A percentile compares a stretch with the other conserved stretches of the same genome.
Conservation (phyloP, 1,140 invertebrate species). For the Drosophila grimshawi region DNA sequence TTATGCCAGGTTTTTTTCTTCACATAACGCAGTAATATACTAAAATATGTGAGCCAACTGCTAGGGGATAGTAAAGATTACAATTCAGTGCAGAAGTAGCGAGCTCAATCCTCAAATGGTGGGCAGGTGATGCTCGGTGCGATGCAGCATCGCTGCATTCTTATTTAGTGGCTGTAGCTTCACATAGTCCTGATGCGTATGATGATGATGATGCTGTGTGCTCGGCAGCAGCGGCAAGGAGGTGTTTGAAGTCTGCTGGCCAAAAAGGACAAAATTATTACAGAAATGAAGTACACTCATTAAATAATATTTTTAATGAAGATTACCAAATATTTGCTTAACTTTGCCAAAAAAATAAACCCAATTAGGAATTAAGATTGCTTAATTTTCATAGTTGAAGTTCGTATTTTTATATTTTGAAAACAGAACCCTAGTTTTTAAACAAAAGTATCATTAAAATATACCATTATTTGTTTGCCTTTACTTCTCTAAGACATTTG, state of each 20-base stretch:
- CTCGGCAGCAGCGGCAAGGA: constrained; percentile 80
- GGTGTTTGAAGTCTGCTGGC: constrained; percentile 79
- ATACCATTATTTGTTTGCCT: no score
- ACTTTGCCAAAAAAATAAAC: no score
- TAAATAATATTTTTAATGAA: no score
- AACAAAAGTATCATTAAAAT: no score
- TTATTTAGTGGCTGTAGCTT: constrained; percentile 82
- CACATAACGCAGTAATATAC: constrained; percentile 27
- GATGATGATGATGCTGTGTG: constrained; percentile 73
- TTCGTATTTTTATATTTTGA: no score
- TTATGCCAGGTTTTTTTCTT: constrained; percentile 13
- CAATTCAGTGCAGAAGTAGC: constrained; percentile 22
- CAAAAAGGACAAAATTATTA: neutral
- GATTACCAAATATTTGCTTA: no score
- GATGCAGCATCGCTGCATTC: constrained; percentile 72
- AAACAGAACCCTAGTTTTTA: no score
- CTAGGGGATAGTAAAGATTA: neutral
- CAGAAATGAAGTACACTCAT: no score
- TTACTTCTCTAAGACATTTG: no score
- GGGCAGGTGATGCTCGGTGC: constrained; percentile 83
- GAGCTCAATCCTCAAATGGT: constrained; percentile 62
- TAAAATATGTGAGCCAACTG: constrained; percentile 21
- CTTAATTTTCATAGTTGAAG: no score
- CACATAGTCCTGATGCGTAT: constrained; percentile 74
- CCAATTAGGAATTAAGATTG: no score